Conservation (phyloP, 2,113 vertebrate species). For the Hypanus sabinus region DNA sequence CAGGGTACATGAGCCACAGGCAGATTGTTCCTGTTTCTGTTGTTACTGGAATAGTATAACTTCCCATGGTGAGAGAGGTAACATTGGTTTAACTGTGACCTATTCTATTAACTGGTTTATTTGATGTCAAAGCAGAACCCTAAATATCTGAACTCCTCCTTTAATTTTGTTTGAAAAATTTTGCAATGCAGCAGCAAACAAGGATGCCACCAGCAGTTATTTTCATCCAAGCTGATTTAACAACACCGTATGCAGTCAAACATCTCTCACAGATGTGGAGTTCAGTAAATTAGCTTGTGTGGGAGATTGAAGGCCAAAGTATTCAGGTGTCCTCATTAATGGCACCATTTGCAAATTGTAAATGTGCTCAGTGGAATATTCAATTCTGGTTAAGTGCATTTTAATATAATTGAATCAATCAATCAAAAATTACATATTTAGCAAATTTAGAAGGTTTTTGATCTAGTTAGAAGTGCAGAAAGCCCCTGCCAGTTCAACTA, state of each 20-base stretch:
- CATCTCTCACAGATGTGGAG: neutral
- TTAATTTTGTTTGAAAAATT: neutral
- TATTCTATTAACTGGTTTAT: neutral
- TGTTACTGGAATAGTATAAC: no score
- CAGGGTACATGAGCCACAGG: neutral
- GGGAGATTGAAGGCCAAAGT: neutral
- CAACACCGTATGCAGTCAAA: conserved; percentile 2
- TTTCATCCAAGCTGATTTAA: neutral
- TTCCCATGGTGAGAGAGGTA: neutral
- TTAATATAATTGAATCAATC: conserved; percentile 7
- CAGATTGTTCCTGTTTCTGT: no score
- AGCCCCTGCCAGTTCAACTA: neutral
- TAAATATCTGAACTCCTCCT: neutral
- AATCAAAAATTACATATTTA: neutral
- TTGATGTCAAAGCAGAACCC: neutral
- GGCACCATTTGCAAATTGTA: neutral
- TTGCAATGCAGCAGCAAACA: neutral
- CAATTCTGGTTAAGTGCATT: neutral
- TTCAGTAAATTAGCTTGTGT: neutral
- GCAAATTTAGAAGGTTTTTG: neutral
- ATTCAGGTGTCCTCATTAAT: neutral
- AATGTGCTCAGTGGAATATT: conserved; percentile 30
- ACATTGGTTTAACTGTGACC: neutral
- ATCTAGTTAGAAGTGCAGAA: neutral
- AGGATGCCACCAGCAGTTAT: neutral